phyloP scores from a whole-genome alignment of 1,140 invertebrate genomes.

The Spodoptera litura region DNA sequence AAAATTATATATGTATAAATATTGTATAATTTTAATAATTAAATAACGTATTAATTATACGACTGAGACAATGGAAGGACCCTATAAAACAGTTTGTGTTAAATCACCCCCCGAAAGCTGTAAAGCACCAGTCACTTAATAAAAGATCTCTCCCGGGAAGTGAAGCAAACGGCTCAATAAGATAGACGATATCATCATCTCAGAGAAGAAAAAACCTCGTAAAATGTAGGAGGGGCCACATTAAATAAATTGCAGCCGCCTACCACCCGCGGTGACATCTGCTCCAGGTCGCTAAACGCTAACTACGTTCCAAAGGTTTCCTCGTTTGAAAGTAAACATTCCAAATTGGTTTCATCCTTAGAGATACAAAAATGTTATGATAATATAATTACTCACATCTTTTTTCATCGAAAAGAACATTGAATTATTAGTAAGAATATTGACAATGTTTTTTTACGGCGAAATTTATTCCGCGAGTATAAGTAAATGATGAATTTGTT shows the following conservation, averaged over 20 bases:
- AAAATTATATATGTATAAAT: neutral
- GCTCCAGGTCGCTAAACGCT: slow-evolving; percentile 51
- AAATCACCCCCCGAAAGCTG: slow-evolving; percentile 59
- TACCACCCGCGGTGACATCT: slow-evolving; percentile 66
- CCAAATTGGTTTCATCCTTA: neutral
- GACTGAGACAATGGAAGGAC: slow-evolving; percentile 12
- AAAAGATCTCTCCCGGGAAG: slow-evolving; percentile 77
- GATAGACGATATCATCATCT: slow-evolving; percentile 75
- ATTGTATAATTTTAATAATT: neutral
- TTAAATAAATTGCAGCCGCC: slow-evolving; percentile 80
- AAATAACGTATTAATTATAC: neutral
- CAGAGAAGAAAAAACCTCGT: slow-evolving; percentile 71
- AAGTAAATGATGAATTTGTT: too few species aligned
- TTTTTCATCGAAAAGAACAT: too few species aligned
- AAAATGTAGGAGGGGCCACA: slow-evolving; percentile 70
- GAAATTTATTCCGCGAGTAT: too few species aligned
- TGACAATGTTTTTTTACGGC: too few species aligned
- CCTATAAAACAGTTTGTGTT: slow-evolving; percentile 50
- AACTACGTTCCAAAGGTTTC: slow-evolving; percentile 40
- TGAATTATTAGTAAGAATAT: too few species aligned
- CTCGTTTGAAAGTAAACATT: neutral
- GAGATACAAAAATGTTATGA: too few species aligned
- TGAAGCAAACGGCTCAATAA: slow-evolving; percentile 81
- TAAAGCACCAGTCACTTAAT: slow-evolving; percentile 78
- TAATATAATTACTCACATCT: too few species aligned